A percentile compares a stretch with the other conserved stretches of the same genome.
Evolutionary conservation across 1,140 invertebrate species (phyloP).

Genomic region (Streblospio benedicti): DNA sequence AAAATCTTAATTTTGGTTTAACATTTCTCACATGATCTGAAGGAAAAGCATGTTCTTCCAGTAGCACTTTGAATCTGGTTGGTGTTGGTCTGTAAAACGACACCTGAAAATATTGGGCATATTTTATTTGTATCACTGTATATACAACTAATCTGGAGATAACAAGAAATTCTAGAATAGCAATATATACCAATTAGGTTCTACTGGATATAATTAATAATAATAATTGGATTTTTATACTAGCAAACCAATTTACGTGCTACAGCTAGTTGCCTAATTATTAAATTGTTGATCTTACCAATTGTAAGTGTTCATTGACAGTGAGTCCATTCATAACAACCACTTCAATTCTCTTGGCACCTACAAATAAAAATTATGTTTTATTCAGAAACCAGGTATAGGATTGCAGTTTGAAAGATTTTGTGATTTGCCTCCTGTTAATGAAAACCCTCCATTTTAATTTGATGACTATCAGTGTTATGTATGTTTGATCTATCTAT

Average conservation of each 20-base stretch:
- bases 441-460: neutral
- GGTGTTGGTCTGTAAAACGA: slow-evolving; percentile 55
- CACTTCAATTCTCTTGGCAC: slow-evolving; percentile 47
- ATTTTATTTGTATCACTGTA: neutral
- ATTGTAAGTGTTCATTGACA: slow-evolving; percentile 53
- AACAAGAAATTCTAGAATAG: neutral
- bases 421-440: neutral
- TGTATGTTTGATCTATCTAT: neutral
- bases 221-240: neutral
- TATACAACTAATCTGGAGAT: neutral
- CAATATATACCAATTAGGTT: neutral
- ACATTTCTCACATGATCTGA: slow-evolving; percentile 53
- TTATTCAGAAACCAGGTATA: neutral
- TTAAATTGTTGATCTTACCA: slow-evolving; percentile 30
- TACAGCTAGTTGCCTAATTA: neutral
- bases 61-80: slow-evolving; percentile 53
- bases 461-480: neutral
- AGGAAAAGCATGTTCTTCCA: slow-evolving; percentile 56
- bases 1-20: neutral
- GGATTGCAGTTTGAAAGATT: neutral
- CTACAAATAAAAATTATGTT: slow-evolving; percentile 26
- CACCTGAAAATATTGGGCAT: slow-evolving; percentile 30
- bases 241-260: neutral
- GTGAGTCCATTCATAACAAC: slow-evolving; percentile 54
- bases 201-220: neutral